These are phyloP conservation scores for Pristiophorus japonicus DNA, from an alignment of 2,113 vertebrate species.

Conservation along the genomic window DNA sequence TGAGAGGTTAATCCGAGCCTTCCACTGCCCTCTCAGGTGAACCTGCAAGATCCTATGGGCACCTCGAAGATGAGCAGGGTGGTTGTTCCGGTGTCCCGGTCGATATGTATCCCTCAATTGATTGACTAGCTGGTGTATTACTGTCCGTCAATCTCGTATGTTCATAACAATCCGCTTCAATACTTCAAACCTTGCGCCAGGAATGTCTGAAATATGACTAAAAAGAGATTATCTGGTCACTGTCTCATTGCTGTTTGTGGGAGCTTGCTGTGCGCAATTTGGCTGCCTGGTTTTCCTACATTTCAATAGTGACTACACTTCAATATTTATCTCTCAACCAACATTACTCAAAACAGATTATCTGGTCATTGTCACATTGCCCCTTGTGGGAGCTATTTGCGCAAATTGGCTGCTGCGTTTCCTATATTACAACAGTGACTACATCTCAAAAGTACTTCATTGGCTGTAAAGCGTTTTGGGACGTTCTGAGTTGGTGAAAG, in stretches of 20 bases:
- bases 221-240: no score
- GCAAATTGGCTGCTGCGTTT: not conserved
- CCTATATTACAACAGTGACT: not conserved
- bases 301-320: no score
- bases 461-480: not conserved
- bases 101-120: not conserved
- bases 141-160: not conserved
- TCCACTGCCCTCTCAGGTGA: not conserved
- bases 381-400: not conserved
- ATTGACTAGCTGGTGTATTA: not conserved
- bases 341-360: not conserved
- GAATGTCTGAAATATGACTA: not conserved
- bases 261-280: no score
- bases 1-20: not conserved
- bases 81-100: not conserved
- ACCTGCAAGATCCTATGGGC: not conserved
- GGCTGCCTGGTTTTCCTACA: no score
- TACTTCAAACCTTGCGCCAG: not conserved
- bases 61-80: not conserved
- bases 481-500: not conserved
- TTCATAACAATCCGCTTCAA: not conserved
- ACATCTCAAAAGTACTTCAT: not conserved
- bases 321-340: no score
- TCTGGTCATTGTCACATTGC: no score
- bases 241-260: no score